Conservation (phyloP, 2,888 invertebrate species). For the Dendrolimus pini region DNA sequence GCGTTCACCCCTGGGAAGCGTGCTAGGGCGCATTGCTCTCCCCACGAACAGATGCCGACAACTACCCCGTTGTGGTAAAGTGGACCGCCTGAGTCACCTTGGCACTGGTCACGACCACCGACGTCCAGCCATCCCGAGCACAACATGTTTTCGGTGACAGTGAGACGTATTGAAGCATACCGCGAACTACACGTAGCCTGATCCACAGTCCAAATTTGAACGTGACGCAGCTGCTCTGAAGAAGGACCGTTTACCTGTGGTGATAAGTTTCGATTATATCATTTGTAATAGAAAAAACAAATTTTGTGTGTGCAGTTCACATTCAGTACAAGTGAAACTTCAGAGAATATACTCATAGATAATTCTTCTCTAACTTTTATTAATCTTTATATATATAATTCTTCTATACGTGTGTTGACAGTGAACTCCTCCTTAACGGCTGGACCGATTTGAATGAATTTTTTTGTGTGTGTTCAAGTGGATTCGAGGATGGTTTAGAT, state of each 20-base stretch:
- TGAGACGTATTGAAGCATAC: constrained; percentile 14
- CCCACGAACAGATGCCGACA: constrained; percentile 43
- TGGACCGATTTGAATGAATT: too few relatives aligned
- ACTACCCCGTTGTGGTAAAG: constrained; percentile 35
- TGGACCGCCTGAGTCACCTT: constrained; percentile 47
- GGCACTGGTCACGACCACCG: constrained; percentile 52
- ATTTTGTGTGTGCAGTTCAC: too few relatives aligned
- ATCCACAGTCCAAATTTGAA: constrained; percentile 33
- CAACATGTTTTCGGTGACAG: constrained; percentile 29
- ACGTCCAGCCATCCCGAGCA: constrained; percentile 28
- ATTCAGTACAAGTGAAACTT: too few relatives aligned
- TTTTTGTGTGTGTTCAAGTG: too few relatives aligned
- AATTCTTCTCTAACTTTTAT: too few relatives aligned
- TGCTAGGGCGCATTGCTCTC: constrained; percentile 25
- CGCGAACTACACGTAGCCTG: constrained; percentile 23
- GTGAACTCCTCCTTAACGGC: too few relatives aligned
- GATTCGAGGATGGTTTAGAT: too few relatives aligned
- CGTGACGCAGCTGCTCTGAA: constrained; percentile 32
- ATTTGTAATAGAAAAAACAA: too few relatives aligned
- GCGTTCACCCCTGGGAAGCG: constrained; percentile 39
- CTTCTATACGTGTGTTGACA: too few relatives aligned
- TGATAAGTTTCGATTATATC: too few relatives aligned
- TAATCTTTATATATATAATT: too few relatives aligned
- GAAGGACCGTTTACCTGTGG: constrained; percentile 1
- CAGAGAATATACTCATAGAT: too few relatives aligned